phyloP scores from a whole-genome alignment of 2,113 vertebrate species.

The Sander lucioperca region DNA sequence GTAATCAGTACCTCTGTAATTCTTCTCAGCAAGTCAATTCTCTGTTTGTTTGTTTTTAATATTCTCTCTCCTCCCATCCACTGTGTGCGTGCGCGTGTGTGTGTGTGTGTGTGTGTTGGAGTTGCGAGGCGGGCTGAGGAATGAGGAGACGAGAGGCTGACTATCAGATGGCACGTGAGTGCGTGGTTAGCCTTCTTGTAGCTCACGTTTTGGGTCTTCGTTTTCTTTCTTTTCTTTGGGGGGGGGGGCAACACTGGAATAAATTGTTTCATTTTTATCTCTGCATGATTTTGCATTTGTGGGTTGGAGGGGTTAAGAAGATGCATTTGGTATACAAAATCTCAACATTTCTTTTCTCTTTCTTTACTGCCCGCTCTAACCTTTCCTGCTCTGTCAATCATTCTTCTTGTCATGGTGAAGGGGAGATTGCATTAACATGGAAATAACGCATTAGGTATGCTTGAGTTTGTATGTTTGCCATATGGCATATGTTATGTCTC shows the following conservation, averaged over 20 bases:
- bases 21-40: constrained; percentile 83
- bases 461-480: constrained; percentile 79
- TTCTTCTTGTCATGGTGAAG: constrained; percentile 81
- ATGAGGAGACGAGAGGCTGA: constrained; percentile 61
- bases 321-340: constrained; percentile 54
- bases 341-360: constrained; percentile 34
- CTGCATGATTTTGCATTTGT: constrained; percentile 32
- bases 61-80: constrained; percentile 69
- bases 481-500: constrained; percentile 70
- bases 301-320: constrained; percentile 38
- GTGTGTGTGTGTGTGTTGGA: constrained; percentile 37
- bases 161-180: constrained; percentile 74
- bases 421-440: constrained; percentile 88
- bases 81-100: constrained; percentile 50
- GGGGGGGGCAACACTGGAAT: constrained; percentile 26
- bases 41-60: constrained; percentile 88
- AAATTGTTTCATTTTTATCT: constrained; percentile 64
- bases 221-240: constrained; percentile 44
- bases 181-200: constrained; percentile 55
- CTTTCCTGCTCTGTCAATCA: constrained; percentile 90
- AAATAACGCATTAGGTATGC: constrained; percentile 84
- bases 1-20: constrained; percentile 83
- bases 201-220: constrained; percentile 50
- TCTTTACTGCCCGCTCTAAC: constrained; percentile 30
- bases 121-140: constrained; percentile 18